These are phyloP conservation scores for Elmis aenea DNA, from an alignment of 2,888 invertebrate genomes.

Conservation along the genomic window DNA sequence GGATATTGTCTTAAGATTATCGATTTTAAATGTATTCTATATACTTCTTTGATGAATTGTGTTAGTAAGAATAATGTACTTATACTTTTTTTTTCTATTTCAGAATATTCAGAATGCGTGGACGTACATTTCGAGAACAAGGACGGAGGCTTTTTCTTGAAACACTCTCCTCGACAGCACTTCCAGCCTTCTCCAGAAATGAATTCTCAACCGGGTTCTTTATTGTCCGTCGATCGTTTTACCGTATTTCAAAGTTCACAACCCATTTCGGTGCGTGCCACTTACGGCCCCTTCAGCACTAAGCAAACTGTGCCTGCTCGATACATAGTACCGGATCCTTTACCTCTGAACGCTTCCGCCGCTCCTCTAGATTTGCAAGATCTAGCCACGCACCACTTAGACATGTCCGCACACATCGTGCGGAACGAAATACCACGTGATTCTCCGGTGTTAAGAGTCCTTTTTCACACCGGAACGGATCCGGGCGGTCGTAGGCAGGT, in stretches of 20 bases:
- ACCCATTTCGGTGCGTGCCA: constrained; percentile 85
- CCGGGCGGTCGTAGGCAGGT: constrained; percentile 72
- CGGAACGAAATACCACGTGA: constrained; percentile 80
- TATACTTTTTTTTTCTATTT: constrained; percentile 45
- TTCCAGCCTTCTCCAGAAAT: constrained; percentile 48
- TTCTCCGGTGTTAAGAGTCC: constrained; percentile 84
- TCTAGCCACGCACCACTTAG: constrained; percentile 70
- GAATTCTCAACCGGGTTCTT: constrained; percentile 56
- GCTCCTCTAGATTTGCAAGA: constrained; percentile 53
- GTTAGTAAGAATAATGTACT: too few relatives aligned
- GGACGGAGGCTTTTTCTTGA: constrained; percentile 86
- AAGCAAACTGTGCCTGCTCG: constrained; percentile 90
- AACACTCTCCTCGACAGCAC: constrained; percentile 73
- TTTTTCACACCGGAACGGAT: constrained; percentile 88
- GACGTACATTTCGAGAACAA: constrained; percentile 90
- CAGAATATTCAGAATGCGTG: constrained; percentile 67
- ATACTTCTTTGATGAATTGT: too few relatives aligned
- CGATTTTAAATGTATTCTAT: too few relatives aligned
- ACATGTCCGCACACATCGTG: constrained; percentile 93
- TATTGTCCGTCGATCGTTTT: constrained; percentile 81
- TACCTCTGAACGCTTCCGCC: constrained; percentile 47
- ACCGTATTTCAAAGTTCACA: constrained; percentile 88
- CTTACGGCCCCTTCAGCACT: constrained; percentile 91
- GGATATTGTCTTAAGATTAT: too few relatives aligned
- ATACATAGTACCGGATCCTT: constrained; percentile 80